Percentiles rank a stretch among this genome's conserved stretches.
Evolutionary conservation across 2,888 invertebrate genomes (phyloP).

Genomic region (Drosophila atripex): DNA sequence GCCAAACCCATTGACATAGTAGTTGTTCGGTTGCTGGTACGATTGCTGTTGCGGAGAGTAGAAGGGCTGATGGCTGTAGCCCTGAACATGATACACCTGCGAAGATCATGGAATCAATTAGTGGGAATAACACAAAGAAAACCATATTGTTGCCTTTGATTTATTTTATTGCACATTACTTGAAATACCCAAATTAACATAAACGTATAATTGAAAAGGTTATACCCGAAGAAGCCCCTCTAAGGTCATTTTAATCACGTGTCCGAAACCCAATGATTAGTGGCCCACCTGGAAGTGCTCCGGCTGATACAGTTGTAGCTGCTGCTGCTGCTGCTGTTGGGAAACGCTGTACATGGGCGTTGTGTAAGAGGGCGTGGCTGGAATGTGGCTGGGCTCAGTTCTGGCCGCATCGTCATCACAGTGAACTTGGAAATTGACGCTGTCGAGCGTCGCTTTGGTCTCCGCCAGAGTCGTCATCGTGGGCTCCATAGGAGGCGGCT

Average conservation of each 20-base stretch:
- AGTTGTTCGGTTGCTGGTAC: conserved; percentile 79
- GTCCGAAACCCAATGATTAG: neutral
- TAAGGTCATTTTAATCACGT: neutral
- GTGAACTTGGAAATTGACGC: conserved; percentile 68
- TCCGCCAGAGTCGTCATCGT: conserved; percentile 63
- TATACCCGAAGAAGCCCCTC: neutral
- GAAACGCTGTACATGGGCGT: conserved; percentile 43
- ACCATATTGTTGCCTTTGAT: neutral
- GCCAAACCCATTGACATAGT: conserved; percentile 59
- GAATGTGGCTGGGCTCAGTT: conserved; percentile 63
- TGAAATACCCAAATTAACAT: neutral
- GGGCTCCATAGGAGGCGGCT: conserved; percentile 40
- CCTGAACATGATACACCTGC: conserved; percentile 50
- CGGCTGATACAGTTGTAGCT: conserved; percentile 45
- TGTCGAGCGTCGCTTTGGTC: conserved; percentile 71
- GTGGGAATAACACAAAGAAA: neutral
- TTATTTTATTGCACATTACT: neutral
- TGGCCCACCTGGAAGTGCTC: conserved; percentile 49
- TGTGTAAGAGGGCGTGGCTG: conserved; percentile 52
- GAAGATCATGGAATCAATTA: no score
- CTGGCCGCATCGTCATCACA: conserved; percentile 65
- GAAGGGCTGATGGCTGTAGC: conserved; percentile 54
- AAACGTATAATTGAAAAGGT: neutral
- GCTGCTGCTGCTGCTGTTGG: conserved; percentile 57
- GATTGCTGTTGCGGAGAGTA: conserved; percentile 53